phyloP scores from a whole-genome alignment of 1,140 invertebrate genomes.

The Rhyzopertha dominica region DNA sequence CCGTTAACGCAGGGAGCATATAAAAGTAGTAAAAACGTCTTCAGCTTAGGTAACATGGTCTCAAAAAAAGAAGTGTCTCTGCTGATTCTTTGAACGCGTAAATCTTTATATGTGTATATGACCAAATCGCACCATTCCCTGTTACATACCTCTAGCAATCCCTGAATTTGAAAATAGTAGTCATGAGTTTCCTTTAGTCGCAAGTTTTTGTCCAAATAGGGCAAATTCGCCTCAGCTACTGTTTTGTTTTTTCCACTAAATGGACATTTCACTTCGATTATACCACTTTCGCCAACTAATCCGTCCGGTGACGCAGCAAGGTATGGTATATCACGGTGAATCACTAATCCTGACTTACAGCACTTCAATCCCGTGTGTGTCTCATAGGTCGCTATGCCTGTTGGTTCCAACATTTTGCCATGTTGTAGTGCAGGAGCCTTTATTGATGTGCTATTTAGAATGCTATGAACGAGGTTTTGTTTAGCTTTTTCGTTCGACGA shows the following conservation, averaged over 20 bases:
- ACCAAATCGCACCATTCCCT: constrained; percentile 12
- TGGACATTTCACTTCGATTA: constrained; percentile 22
- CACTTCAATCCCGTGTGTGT: too few species aligned
- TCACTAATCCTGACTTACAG: constrained; percentile 11
- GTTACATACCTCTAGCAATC: constrained; percentile 8
- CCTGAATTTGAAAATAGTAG: constrained; percentile 21
- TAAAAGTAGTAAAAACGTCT: too few species aligned
- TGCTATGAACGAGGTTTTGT: not conserved
- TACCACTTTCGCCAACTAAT: constrained; percentile 10
- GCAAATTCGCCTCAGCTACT: not conserved
- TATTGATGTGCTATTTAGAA: too few species aligned
- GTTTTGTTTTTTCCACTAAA: constrained; percentile 8
- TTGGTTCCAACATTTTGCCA: too few species aligned
- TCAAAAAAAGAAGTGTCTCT: not conserved
- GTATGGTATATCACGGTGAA: constrained; percentile 10
- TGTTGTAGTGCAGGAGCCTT: too few species aligned
- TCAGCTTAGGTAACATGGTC: not conserved
- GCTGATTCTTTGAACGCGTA: constrained; percentile 2
- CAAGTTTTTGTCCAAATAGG: not conserved
- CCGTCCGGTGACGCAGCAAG: constrained; percentile 20
- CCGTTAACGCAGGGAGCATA: too few species aligned
- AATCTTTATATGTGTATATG: constrained; percentile 5
- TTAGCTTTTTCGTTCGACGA: not conserved
- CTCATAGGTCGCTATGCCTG: too few species aligned
- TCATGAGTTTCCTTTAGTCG: not conserved